Conservation (phyloP, 2,888 invertebrate species). For the Orthosia gothica region DNA sequence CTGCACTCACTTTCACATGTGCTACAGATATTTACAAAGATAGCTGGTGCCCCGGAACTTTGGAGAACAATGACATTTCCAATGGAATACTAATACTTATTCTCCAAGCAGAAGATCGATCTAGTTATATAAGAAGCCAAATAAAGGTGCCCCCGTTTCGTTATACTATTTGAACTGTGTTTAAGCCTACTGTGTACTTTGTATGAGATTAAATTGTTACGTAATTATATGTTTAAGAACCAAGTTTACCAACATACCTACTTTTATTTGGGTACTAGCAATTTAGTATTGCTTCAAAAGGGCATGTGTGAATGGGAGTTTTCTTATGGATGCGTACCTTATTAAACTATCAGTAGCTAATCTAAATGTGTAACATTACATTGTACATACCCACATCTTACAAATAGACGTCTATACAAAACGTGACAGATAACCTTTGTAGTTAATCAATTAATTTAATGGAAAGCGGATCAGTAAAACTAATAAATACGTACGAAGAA, state of each 20-base stretch:
- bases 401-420: neutral
- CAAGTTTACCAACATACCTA: neutral
- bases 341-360: neutral
- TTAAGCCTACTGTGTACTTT: conserved; percentile 31
- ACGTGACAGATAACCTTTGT: conserved; percentile 14
- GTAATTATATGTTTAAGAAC: conserved; percentile 1
- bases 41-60: conserved; percentile 60
- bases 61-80: conserved; percentile 69
- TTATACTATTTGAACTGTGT: conserved; percentile 25
- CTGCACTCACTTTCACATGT: conserved; percentile 71
- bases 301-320: neutral
- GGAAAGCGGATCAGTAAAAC: conserved; percentile 20
- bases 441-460: conserved; percentile 8
- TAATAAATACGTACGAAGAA: neutral
- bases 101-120: conserved; percentile 45
- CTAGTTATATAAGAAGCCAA: conserved; percentile 55
- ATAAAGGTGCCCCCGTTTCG: conserved; percentile 43
- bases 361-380: neutral
- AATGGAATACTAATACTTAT: conserved; percentile 45
- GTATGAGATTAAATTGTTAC: conserved; percentile 30
- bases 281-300: conserved; percentile 5
- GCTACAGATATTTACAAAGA: conserved; percentile 64
- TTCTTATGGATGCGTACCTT: neutral
- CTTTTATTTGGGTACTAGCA: neutral
- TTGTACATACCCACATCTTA: neutral